Base-by-base conservation (phyloP, 2,797 vertebrate species). In the Spea hammondii region DNA sequence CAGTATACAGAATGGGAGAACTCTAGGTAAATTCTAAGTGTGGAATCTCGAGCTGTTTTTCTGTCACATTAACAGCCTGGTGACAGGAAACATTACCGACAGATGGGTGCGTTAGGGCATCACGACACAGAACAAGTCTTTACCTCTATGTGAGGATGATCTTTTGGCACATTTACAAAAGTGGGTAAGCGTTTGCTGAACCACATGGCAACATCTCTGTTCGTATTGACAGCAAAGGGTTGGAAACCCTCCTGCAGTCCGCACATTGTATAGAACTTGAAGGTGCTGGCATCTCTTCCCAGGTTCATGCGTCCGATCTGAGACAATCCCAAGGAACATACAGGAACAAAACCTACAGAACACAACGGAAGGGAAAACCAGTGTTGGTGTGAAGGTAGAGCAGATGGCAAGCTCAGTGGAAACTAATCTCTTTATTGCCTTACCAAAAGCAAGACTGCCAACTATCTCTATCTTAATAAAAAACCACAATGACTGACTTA, bases 281-380 rank as follows among this genome's bases (percentile, higher is more conserved):
- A 99, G 77, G 95, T 95, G 88, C 95, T 97, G 78, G 97, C 97
- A 8, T 99, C 94, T 86, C 93, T 97, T 64, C 98, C 98, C 45
- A 99, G 93, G 84, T 99, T 99, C 95, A 99, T 96, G 11, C 97
- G 97, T n/a, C 97, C 98, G 72, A 98, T 95, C 86, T 99, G 96
- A 79, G 94, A 89, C 10, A 99, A 90, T 6, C 98, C 93, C 73
- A 99, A 87, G 44, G 95, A 96, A 76, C 98, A 99, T 72, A 99
- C 88, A 8, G 98, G 97, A 83, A 99, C 97, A 83, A 99, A 99
- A 55, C 97, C 98, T 99, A 88, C 1, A 86, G 50, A 85, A 85
- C 6, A 72, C 48, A 79, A 13, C 66, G 65, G 62, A 54, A 70
- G 48, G 8, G 17, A 48, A 59, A 32, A 46, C 9, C 55, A 77